Percentiles rank a stretch among this genome's conserved stretches.
These are phyloP conservation scores for Antheraea yamamai DNA, from an alignment of 2,888 invertebrate species.

Conservation along the genomic window DNA sequence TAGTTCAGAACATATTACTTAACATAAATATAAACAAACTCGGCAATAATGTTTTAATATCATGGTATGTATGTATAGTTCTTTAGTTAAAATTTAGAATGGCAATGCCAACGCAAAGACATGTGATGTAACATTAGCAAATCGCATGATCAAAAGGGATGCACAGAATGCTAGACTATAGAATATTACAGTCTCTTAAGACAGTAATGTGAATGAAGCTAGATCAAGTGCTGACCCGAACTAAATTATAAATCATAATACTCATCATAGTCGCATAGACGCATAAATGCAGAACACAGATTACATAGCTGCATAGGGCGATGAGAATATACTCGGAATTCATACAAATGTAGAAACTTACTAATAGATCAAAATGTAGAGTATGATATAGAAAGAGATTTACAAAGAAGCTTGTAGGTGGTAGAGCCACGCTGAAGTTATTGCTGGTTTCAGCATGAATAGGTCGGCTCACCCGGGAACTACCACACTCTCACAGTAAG, in stretches of 20 bases:
- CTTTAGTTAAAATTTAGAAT: neutral
- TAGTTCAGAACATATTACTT: neutral
- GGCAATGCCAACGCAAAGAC: neutral
- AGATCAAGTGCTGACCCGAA: no score
- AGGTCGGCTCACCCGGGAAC: no score
- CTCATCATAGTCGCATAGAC: no score
- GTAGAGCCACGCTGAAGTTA: no score
- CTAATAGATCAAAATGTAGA: neutral
- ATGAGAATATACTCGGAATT: neutral
- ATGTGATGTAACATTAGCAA: neutral
- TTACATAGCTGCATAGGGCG: neutral
- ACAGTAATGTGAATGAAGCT: neutral
- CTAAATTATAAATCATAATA: no score
- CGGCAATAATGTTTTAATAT: neutral
- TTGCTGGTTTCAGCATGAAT: no score
- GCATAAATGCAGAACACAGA: neutral
- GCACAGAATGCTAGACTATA: neutral
- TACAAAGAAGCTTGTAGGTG: neutral
- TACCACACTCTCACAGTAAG: no score
- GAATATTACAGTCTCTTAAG: neutral
- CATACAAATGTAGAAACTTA: neutral
- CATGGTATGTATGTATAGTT: neutral
- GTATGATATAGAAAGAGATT: neutral
- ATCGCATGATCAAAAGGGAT: neutral
- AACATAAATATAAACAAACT: neutral